Percentiles rank a stretch among this genome's conserved stretches.
These are phyloP conservation scores for Rhea pennata DNA, from an alignment of 2,113 vertebrate species.

Conservation along the genomic window DNA sequence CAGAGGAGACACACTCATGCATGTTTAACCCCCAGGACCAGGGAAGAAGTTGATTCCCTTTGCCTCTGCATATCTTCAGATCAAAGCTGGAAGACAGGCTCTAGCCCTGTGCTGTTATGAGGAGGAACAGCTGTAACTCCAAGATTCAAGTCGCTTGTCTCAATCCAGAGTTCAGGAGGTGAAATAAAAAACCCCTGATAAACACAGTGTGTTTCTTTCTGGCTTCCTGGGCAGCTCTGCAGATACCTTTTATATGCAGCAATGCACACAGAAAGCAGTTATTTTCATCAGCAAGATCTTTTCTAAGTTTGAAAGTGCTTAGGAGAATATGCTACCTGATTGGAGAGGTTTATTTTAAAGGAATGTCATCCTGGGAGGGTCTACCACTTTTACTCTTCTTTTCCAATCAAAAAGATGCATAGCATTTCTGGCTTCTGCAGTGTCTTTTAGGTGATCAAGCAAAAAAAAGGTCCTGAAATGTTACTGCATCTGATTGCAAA, in stretches of 20 bases:
- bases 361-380: neutral
- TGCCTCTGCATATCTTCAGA: neutral
- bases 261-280: neutral
- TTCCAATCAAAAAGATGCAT: neutral
- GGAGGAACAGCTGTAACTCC: neutral
- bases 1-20: neutral
- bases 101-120: neutral
- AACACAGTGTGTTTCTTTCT: neutral
- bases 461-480: neutral
- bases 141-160: neutral
- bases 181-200: neutral
- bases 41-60: neutral
- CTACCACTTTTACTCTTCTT: neutral
- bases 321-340: neutral
- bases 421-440: neutral
- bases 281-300: neutral
- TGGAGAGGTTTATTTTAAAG: neutral
- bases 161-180: neutral
- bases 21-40: fast-evolving
- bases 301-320: neutral
- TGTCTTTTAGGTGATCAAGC: neutral
- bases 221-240: neutral
- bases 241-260: neutral
- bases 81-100: neutral
- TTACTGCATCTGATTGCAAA: neutral